A percentile compares a stretch with the other conserved stretches of the same genome.
Evolutionary conservation across 2,113 vertebrate species (phyloP).

Genomic region (Dicrurus megarhynchus): DNA sequence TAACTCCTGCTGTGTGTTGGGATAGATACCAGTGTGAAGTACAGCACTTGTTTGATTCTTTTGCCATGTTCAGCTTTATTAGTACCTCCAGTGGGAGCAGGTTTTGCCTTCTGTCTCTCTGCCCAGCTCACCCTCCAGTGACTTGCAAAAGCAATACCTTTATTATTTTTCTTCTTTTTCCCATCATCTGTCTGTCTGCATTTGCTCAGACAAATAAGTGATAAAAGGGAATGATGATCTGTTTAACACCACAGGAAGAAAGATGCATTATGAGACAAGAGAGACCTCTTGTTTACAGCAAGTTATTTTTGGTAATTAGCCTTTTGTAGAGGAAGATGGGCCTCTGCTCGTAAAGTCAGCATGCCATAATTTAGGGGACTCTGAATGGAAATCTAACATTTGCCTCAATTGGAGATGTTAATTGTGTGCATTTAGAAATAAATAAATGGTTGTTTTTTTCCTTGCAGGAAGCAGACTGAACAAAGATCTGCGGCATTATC

Average conservation of each 20-base stretch:
- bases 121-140: background rate
- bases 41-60: background rate
- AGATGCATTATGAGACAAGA: conserved; percentile 47
- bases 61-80: background rate
- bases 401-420: conserved; percentile 2
- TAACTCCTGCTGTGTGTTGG: background rate
- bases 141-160: background rate
- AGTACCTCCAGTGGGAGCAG: background rate
- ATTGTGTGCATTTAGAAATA: background rate
- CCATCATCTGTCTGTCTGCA: conserved; percentile 19
- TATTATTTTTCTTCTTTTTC: background rate
- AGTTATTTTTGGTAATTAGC: conserved; percentile 67
- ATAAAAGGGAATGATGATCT: conserved; percentile 45
- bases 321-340: conserved; percentile 54
- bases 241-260: conserved; percentile 52
- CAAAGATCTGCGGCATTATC: conserved; percentile 93
- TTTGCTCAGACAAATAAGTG: conserved; percentile 42
- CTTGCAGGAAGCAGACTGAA: conserved; percentile 90
- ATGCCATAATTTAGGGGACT: conserved; percentile 43
- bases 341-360: conserved; percentile 38
- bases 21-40: background rate
- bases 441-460: conserved; percentile 46
- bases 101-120: background rate
- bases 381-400: conserved; percentile 24
- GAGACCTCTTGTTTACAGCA: conserved; percentile 53